Evolutionary conservation across 2,888 invertebrate species (phyloP).

Genomic region (Chelonus formosanus): DNA sequence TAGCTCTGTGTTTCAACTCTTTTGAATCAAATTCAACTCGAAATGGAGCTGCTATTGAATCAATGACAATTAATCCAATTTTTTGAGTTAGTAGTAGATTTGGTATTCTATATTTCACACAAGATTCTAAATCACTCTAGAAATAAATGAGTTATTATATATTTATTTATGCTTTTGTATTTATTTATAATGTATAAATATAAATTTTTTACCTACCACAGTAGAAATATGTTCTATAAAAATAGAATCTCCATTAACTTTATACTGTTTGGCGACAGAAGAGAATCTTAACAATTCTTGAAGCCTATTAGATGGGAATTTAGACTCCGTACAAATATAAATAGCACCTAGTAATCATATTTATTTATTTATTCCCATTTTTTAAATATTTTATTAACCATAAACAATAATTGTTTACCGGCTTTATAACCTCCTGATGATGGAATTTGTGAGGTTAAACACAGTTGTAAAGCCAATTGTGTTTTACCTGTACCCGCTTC

Average conservation of each 20-base stretch:
- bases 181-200: too few relatives aligned
- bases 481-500: conserved; percentile 85
- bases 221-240: conserved; percentile 74
- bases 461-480: conserved; percentile 78
- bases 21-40: conserved; percentile 69
- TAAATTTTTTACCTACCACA: conserved; percentile 44
- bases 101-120: conserved; percentile 68
- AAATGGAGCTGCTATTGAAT: conserved; percentile 79
- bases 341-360: conserved; percentile 66
- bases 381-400: background rate
- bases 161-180: too few relatives aligned
- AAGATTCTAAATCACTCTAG: conserved; percentile 69
- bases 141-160: conserved; percentile 31
- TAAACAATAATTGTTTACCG: conserved; percentile 54
- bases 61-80: conserved; percentile 75
- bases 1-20: conserved; percentile 68
- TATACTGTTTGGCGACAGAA: conserved; percentile 52
- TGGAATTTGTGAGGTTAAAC: conserved; percentile 73
- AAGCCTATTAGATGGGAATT: conserved; percentile 77
- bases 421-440: conserved; percentile 68
- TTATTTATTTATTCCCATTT: background rate
- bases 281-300: conserved; percentile 67
- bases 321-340: conserved; percentile 82
- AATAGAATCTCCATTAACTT: conserved; percentile 69
- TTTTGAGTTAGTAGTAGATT: conserved; percentile 66